Conservation (phyloP, 2,797 vertebrate genomes). For the Australoheros facetus region DNA sequence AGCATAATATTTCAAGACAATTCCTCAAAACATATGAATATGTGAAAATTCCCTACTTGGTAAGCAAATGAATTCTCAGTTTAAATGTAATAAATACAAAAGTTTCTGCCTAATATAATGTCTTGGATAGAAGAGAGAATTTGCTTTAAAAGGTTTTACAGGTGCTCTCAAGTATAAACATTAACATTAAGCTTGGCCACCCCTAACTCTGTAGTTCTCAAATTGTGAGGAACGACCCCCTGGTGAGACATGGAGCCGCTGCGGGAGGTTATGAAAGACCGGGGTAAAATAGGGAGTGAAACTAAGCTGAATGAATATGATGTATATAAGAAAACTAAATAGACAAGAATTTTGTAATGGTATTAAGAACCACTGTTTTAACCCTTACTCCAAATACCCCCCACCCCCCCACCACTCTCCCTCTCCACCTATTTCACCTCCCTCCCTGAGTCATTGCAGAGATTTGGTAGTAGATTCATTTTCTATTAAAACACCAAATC, state of each 20-base stretch:
- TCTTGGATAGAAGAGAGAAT: neutral
- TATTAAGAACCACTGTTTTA: neutral
- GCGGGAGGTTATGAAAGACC: too few species aligned
- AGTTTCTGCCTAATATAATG: neutral
- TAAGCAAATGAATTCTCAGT: neutral
- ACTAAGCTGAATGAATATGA: too few species aligned
- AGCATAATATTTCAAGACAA: too few species aligned
- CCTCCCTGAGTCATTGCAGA: constrained; percentile 17
- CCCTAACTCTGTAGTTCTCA: too few species aligned
- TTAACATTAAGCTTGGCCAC: too few species aligned
- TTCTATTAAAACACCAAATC: constrained; percentile 59
- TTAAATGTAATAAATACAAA: neutral
- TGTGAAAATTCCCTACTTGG: too few species aligned
- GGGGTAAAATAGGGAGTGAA: too few species aligned
- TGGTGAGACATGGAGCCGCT: too few species aligned
- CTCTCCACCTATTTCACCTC: neutral
- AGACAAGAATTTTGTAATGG: too few species aligned
- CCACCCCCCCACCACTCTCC: neutral
- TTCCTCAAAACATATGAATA: too few species aligned
- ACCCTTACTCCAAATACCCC: constrained; percentile 19
- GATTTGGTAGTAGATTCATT: constrained; percentile 58
- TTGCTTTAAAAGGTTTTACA: constrained; percentile 2
- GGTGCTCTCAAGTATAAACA: constrained; percentile 9
- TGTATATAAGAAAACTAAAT: too few species aligned
- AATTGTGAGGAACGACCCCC: too few species aligned